Percentiles rank a stretch among this genome's conserved stretches.
These are phyloP conservation scores for Poecilia velifera DNA, from an alignment of 2,797 vertebrate species.

Conservation along the genomic window DNA sequence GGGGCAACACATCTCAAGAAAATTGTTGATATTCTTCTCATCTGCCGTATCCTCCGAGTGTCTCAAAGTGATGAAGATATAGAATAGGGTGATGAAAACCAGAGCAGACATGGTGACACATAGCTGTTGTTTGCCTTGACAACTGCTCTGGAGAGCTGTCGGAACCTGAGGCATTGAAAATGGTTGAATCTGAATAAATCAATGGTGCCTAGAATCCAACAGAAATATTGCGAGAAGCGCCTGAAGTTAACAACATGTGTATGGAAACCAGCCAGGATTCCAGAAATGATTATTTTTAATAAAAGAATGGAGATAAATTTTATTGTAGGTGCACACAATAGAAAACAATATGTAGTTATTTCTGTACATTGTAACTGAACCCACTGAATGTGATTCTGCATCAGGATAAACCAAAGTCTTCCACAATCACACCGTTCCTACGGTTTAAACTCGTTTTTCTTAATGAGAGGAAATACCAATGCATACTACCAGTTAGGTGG, in stretches of 20 bases:
- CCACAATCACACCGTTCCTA: not conserved
- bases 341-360: no score
- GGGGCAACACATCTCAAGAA: constrained; percentile 46
- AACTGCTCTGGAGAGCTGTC: constrained; percentile 6
- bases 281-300: not conserved
- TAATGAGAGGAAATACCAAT: no score
- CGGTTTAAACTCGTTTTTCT: no score
- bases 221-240: not conserved
- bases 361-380: no score
- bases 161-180: not conserved
- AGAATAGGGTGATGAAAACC: not conserved
- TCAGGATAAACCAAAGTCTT: not conserved
- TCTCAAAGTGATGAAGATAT: not conserved
- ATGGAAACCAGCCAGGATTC: not conserved
- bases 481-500: no score
- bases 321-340: no score
- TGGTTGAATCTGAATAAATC: not conserved
- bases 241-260: not conserved
- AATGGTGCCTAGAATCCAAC: not conserved
- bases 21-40: constrained; percentile 7
- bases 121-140: not conserved
- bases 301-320: no score
- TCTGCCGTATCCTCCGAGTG: constrained; percentile 5
- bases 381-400: no score
- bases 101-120: not conserved